Base-by-base conservation (phyloP, 2,113 vertebrate genomes). In the Embiotoca jacksoni region DNA sequence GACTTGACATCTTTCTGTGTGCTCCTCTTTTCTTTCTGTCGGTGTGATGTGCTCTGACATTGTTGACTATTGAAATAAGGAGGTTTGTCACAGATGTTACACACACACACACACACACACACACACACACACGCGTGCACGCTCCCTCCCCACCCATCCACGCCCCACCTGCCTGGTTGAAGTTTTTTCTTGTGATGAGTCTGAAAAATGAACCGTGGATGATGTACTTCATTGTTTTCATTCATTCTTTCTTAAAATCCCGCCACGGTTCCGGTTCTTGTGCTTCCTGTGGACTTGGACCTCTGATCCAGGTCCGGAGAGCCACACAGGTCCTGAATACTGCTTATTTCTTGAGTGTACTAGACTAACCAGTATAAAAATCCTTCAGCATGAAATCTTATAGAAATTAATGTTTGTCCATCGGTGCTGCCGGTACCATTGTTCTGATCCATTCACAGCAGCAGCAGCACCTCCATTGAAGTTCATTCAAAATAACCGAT, bases 1-100 rank as follows among this genome's bases (percentile, higher is more conserved):
- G 63, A 62, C 41, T 80, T 39, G 39, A 67, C 50, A 70, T 57
- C 39, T 33, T n/a, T 61, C 8, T 41, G n/a, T 71, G n/a, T 44
- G n/a, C 32, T 31, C 59, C 39, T 62, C 13, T 65, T 37, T 10
- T 23, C 33, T 54, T 4, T 36, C 31, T 37, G 57, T 64, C 9
- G n/a, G 32, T 55, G 35, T 8, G 47, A 67, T 49, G 36, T 46
- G 49, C 14, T 68, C 54, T 63, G 61, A 35, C 33, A 72, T 68
- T 14, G 52, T 33, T 72, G 37, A 7, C 23, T 1, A 41, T 66
- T 67, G 54, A 52, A 74, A 66, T 47, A 33, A 13, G 50, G 33
- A 13, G 50, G 33, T 41, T 55, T 75, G 52, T 37, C 72, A 58
- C 30, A 41, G 72, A 62, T 39, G n/a, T 50, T 70, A 50, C 32